A percentile compares a stretch with the other conserved stretches of the same genome.
Evolutionary conservation across 2,888 invertebrate genomes (phyloP).

Genomic region (Proisotoma minuta): DNA sequence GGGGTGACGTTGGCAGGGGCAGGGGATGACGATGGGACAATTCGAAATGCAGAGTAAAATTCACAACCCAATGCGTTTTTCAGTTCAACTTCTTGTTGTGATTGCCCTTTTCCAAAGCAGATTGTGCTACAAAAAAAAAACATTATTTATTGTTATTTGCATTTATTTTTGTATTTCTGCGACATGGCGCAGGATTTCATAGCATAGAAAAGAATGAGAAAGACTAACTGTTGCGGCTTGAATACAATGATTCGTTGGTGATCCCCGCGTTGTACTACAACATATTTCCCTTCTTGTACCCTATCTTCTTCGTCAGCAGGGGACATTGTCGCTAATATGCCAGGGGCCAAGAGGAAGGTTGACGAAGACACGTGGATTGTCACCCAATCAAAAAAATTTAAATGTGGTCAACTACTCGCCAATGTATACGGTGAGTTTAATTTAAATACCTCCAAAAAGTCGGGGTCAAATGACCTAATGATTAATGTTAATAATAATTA

Average conservation of each 20-base stretch:
- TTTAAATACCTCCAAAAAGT: not conserved
- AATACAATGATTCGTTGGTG: constrained; percentile 41
- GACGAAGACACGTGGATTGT: constrained; percentile 44
- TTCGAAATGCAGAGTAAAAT: constrained; percentile 36
- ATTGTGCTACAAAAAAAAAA: constrained; percentile 28
- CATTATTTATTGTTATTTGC: not conserved
- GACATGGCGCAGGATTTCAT: no score
- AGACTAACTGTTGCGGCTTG: constrained; percentile 36
- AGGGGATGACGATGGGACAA: constrained; percentile 14
- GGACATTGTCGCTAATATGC: constrained; percentile 28
- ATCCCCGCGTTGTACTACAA: constrained; percentile 42
- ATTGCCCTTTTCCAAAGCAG: constrained; percentile 33
- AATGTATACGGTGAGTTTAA: constrained; percentile 36
- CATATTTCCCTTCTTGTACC: constrained; percentile 36
- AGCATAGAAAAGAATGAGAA: not conserved
- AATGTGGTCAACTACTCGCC: constrained; percentile 25
- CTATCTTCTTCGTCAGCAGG: no score
- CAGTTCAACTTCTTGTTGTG: constrained; percentile 37
- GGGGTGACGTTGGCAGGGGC: not conserved
- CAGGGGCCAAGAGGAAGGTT: constrained; percentile 36
- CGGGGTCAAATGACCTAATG: not conserved
- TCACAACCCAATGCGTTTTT: constrained; percentile 30
- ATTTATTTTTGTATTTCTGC: no score
- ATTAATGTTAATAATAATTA: constrained; percentile 4
- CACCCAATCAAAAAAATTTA: constrained; percentile 41